Base-by-base conservation (phyloP, 2,888 invertebrate species). In the Hirtodrosophila duncani region DNA sequence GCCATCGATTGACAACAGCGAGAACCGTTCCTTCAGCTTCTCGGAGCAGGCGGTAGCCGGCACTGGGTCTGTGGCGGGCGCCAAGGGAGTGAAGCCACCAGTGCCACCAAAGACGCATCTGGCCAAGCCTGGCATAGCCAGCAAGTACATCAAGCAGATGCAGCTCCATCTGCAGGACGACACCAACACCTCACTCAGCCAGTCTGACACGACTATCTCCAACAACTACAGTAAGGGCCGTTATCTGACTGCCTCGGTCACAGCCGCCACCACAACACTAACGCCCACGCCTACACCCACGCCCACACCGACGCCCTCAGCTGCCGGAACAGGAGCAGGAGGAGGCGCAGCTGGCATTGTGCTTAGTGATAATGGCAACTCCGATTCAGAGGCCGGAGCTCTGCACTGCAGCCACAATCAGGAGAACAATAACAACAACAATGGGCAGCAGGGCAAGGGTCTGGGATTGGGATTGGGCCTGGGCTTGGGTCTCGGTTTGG, bases 1-100 rank as follows among this genome's bases (percentile, higher is more conserved):
- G 85, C 90, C 88, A 0, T 91, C 88, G 2, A 85, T 88, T 60
- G 91, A 88, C 2, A 86, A 85, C 51, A 86, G 84, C 43, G 86
- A 86, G 13, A 83, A 85, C 51, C 83, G 82, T 13, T 85, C 83
- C 26, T 55, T 81, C 2, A 83, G 84, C 16, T 71, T 81, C 29
- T 84, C 85, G 18, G 83, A 84, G 8, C 79, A 67, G 52, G 75
- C 79, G 0, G 49, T 63, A 2, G 43, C 14, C 1, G 51, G 26
- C 2, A 29, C 24, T 6, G 16, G 4, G 4, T 6, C 5, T 20
- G 4, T 20, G 20, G 20, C 69, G 13, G 36, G 49, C 0, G 60
- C 63, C 5, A 68, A 63, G 14, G n/a, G n/a, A n/a, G 41, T 46
- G 1, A 84, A 84, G 46, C 83, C 85, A 3, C 82, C 85, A 0